Conservation (phyloP, 2,888 invertebrate genomes). For the Sepioteuthis lessoniana region DNA sequence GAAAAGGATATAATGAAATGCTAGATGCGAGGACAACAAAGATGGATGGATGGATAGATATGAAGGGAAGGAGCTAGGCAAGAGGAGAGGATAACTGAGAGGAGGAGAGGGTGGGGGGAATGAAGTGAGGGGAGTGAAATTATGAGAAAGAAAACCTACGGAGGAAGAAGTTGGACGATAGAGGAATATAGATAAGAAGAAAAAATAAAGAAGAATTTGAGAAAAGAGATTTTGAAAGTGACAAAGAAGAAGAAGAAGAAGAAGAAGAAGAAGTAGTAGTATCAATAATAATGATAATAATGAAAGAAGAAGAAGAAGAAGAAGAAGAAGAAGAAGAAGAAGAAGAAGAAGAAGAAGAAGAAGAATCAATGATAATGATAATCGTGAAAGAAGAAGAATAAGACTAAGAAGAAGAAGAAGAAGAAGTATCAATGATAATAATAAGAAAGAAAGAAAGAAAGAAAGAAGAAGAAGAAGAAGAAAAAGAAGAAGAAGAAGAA, state of each 20-base stretch:
- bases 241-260: not conserved
- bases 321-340: not conserved
- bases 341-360: not conserved
- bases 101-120: too few species aligned
- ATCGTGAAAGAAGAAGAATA: not conserved
- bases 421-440: too few species aligned
- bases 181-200: not conserved
- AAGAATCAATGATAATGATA: too few species aligned
- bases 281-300: not conserved
- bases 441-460: too few species aligned
- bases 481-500: too few species aligned
- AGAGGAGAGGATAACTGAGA: too few species aligned
- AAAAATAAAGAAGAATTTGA: not conserved
- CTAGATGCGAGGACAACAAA: not conserved
- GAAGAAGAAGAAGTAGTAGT: not conserved
- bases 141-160: not conserved
- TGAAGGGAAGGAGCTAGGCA: not conserved
- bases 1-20: not conserved
- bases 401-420: not conserved
- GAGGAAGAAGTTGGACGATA: not conserved
- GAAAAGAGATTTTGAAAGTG: too few species aligned
- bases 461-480: too few species aligned
- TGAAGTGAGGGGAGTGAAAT: not conserved
- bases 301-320: not conserved
- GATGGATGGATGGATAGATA: not conserved